Evolutionary conservation across 30 jellyfish, hydroid and myxozoan genomes (phyloP).

Genomic region (Pelagia noctiluca): DNA sequence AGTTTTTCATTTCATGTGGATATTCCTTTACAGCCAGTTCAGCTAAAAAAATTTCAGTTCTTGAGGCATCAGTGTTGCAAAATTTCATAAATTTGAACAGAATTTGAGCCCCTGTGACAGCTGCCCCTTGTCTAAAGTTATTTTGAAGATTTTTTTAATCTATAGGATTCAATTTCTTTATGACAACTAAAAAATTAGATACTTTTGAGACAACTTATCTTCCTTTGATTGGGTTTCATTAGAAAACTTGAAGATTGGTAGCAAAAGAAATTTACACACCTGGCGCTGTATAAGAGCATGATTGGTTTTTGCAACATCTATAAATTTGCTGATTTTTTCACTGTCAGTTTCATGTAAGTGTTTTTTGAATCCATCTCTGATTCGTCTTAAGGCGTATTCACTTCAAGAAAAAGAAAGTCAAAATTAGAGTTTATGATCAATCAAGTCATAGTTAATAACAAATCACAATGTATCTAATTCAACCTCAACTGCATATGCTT

Average conservation of each 20-base stretch:
- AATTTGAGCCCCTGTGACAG: no score
- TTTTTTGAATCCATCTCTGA: constrained; percentile 84
- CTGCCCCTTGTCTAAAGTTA: no score
- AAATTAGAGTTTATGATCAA: neutral
- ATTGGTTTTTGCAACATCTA: constrained; percentile 70
- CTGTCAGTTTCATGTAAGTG: constrained; percentile 72
- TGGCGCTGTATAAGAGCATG: constrained; percentile 74
- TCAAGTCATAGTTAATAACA: neutral
- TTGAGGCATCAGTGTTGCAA: neutral
- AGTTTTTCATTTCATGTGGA: neutral
- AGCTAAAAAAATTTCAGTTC: no score
- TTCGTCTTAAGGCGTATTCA: constrained; percentile 80
- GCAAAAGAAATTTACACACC: no score
- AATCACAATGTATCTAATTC: neutral
- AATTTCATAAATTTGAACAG: neutral
- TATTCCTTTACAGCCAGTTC: no score
- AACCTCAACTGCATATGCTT: no score
- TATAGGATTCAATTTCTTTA: neutral
- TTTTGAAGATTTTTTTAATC: no score
- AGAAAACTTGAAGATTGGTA: no score
- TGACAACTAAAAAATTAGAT: neutral
- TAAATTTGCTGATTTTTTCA: constrained; percentile 41
- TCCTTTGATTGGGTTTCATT: no score
- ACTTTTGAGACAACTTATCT: no score
- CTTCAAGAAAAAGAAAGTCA: no score